These are phyloP conservation scores for Dryococelus australis DNA, from an alignment of 2,888 invertebrate genomes.

Conservation along the genomic window DNA sequence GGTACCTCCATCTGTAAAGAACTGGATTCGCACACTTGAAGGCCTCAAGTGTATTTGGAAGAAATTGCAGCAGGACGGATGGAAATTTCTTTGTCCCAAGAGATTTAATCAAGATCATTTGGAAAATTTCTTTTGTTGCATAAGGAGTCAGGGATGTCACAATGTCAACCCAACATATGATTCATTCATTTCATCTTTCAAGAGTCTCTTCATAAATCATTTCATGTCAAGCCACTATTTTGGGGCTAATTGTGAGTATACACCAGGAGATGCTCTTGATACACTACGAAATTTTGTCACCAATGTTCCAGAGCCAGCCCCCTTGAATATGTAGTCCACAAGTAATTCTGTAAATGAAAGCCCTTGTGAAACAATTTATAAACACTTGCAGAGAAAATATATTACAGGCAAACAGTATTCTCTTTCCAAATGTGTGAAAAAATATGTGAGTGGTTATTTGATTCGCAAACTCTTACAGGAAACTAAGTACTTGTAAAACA, in stretches of 20 bases:
- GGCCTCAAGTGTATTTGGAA: too few relatives aligned
- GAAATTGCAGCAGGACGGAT: not conserved
- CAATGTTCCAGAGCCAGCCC: not conserved
- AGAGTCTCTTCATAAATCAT: not conserved
- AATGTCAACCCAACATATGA: not conserved
- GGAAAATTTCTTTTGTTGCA: not conserved
- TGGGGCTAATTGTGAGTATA: not conserved
- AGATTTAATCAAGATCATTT: not conserved
- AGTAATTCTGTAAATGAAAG: not conserved
- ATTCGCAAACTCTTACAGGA: too few relatives aligned
- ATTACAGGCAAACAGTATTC: not conserved
- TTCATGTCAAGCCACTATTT: not conserved
- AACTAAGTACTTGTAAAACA: too few relatives aligned
- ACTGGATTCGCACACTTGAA: not conserved
- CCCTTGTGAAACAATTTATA: not conserved
- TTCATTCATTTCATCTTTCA: not conserved
- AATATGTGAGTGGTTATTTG: too few relatives aligned
- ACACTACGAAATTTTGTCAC: not conserved
- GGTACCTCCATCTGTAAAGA: not conserved
- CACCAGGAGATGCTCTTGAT: too few relatives aligned
- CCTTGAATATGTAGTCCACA: not conserved
- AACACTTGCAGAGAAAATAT: not conserved
- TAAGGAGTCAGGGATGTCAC: not conserved
- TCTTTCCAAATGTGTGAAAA: too few relatives aligned
- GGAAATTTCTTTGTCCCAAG: not conserved